phyloP scores from a whole-genome alignment of 2,888 invertebrate species.

The Campopleginae sp. region DNA sequence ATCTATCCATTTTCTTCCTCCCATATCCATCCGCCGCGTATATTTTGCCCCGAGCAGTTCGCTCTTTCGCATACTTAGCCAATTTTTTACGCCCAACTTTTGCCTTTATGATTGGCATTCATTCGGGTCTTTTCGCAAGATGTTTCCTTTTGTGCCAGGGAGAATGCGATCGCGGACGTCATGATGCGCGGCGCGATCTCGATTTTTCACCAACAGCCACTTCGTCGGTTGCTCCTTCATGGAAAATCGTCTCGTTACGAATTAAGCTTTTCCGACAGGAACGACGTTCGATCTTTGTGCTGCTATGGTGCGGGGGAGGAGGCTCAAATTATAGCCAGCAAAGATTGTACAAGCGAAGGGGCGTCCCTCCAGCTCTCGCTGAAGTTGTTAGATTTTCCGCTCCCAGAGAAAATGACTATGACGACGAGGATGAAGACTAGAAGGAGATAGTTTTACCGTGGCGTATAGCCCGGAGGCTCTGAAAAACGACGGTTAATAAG shows the following conservation, averaged over 20 bases:
- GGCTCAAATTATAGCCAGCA: slow-evolving; percentile 8
- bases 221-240: background rate
- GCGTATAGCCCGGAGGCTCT: slow-evolving; percentile 39
- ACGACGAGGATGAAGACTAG: slow-evolving; percentile 18
- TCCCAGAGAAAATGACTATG: slow-evolving; percentile 36
- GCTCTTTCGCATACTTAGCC: background rate
- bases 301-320: background rate
- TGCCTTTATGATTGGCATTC: background rate
- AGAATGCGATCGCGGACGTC: background rate
- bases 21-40: slow-evolving; percentile 4
- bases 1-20: slow-evolving; percentile 47
- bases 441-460: slow-evolving; percentile 16
- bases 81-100: background rate
- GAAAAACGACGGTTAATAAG: slow-evolving; percentile 67
- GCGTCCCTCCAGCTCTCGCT: slow-evolving; percentile 29
- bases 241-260: background rate
- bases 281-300: background rate
- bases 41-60: background rate
- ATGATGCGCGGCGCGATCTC: background rate
- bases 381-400: slow-evolving; percentile 19
- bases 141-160: background rate
- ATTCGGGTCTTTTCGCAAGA: background rate
- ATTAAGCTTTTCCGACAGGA: no score
- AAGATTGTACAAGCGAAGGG: slow-evolving; percentile 60
- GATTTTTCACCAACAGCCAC: background rate